Evolutionary conservation across 2,888 invertebrate species (phyloP).

Genomic region (Chalcosyrphus nemorum): DNA sequence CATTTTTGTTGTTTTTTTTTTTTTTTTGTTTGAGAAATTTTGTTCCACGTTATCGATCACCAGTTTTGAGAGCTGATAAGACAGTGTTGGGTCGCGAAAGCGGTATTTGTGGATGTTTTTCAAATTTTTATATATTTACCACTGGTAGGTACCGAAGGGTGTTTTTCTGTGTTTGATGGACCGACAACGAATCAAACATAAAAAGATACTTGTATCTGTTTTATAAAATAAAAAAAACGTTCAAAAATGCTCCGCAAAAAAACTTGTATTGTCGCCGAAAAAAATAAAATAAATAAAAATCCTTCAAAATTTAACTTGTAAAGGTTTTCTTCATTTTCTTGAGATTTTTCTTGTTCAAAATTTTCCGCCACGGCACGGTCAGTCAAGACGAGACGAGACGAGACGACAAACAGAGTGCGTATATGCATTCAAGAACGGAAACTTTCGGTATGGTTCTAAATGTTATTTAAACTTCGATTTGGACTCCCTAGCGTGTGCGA

Average conservation of each 20-base stretch:
- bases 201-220: neutral
- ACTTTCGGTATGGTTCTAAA: constrained; percentile 72
- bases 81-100: constrained; percentile 14
- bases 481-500: constrained; percentile 72
- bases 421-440: constrained; percentile 73
- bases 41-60: constrained; percentile 58
- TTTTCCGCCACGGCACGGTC: constrained; percentile 70
- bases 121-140: neutral
- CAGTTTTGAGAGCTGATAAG: constrained; percentile 49
- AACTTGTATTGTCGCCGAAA: constrained; percentile 39
- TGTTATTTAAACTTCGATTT: constrained; percentile 72
- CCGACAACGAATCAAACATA: neutral
- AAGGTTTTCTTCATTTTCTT: constrained; percentile 26
- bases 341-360: constrained; percentile 26
- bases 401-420: constrained; percentile 73
- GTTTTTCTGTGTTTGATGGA: neutral
- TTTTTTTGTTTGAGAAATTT: neutral
- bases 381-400: constrained; percentile 70
- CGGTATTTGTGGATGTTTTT: neutral
- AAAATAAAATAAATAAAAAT: constrained; percentile 35
- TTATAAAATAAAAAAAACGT: constrained; percentile 3
- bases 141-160: neutral
- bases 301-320: neutral
- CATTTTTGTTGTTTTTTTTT: neutral
- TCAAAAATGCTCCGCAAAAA: constrained; percentile 36